Evolutionary conservation across 2,113 vertebrate species (phyloP).

Genomic region (Sapajus apella): DNA sequence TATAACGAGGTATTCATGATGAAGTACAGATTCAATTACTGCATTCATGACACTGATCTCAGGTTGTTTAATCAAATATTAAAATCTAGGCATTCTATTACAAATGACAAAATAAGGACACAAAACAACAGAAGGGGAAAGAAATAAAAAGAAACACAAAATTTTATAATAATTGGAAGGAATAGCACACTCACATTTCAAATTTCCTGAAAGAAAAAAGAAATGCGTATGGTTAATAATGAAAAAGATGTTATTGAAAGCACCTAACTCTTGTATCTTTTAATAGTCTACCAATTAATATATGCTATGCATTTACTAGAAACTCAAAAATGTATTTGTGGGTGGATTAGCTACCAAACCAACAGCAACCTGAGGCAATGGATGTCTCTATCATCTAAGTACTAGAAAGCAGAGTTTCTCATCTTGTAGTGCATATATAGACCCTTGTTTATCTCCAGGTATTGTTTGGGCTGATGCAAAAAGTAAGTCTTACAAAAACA

Average conservation of each 20-base stretch:
- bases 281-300: not conserved
- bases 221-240: not conserved
- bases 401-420: not conserved
- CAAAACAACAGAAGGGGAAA: not conserved
- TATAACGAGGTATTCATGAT: not conserved
- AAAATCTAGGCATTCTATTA: conserved; percentile 15
- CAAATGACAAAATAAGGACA: not conserved
- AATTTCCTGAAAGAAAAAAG: not conserved
- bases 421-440: not conserved
- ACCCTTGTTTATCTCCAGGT: not conserved
- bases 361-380: not conserved
- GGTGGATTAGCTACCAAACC: not conserved
- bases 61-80: not conserved
- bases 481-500: not conserved
- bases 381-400: not conserved
- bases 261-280: not conserved
- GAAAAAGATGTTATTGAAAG: not conserved
- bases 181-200: not conserved
- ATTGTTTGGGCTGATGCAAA: not conserved
- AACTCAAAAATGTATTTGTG: not conserved
- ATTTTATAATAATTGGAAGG: not conserved
- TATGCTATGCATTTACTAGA: not conserved
- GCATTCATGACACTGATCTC: not conserved
- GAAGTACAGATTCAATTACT: not conserved
- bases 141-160: not conserved